These are phyloP conservation scores for Mythimna albipuncta DNA, from an alignment of 2,888 invertebrate species.

Conservation along the genomic window DNA sequence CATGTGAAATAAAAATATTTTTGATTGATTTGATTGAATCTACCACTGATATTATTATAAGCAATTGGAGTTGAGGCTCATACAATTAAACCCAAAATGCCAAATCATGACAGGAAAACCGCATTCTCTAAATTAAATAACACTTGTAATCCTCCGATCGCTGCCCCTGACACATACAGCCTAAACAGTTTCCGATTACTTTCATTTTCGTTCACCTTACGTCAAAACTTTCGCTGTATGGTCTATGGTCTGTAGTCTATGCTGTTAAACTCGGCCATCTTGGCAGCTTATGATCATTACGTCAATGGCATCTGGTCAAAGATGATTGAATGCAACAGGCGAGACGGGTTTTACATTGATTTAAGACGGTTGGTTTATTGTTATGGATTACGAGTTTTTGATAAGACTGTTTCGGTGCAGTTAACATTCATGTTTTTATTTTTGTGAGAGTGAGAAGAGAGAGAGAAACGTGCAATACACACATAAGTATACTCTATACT, in stretches of 20 bases:
- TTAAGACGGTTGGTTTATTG: constrained; percentile 8
- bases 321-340: constrained; percentile 6
- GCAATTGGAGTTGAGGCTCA: no score
- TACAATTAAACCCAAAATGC: neutral
- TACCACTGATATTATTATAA: no score
- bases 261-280: constrained; percentile 36
- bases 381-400: neutral
- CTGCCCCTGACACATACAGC: constrained; percentile 21
- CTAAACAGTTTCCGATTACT: constrained; percentile 51
- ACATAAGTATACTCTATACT: no score
- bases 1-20: no score
- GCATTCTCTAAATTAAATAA: constrained; percentile 35
- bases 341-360: constrained; percentile 13
- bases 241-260: constrained; percentile 21
- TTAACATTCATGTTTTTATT: neutral
- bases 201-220: constrained; percentile 59
- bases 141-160: constrained; percentile 12
- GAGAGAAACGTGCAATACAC: no score
- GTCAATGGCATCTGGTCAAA: constrained; percentile 24
- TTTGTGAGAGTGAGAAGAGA: no score
- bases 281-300: constrained; percentile 40
- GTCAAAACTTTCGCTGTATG: constrained; percentile 61
- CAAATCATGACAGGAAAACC: constrained; percentile 5
- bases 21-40: no score
- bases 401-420: neutral